Percentiles rank a stretch among this genome's conserved stretches.
These are phyloP conservation scores for Piaya cayana DNA, from an alignment of 2,113 vertebrate genomes.

Conservation along the genomic window DNA sequence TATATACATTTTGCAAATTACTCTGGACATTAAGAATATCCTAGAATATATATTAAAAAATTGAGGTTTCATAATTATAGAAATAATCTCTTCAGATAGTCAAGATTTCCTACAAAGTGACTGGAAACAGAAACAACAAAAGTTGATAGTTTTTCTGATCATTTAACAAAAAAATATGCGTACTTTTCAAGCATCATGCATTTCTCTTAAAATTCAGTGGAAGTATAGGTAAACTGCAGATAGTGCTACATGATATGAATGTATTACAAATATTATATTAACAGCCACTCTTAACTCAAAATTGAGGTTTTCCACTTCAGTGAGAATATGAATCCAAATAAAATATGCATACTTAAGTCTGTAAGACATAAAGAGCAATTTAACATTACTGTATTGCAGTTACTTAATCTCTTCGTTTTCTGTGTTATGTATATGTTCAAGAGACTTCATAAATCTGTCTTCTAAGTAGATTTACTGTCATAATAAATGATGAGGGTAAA, in stretches of 20 bases:
- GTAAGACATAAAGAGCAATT: background rate
- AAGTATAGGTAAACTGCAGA: conserved; percentile 14
- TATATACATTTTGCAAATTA: background rate
- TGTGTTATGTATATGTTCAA: background rate
- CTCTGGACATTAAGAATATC: background rate
- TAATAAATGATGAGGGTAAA: background rate
- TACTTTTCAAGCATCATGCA: background rate
- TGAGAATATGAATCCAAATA: conserved; percentile 11
- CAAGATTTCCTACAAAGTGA: background rate
- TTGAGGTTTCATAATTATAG: background rate
- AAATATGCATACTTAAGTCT: conserved; percentile 1
- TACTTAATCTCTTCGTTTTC: background rate
- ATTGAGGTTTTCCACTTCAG: conserved; percentile 6
- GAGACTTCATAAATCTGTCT: background rate
- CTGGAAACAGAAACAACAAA: background rate
- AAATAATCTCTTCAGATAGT: background rate
- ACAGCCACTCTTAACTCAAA: background rate
- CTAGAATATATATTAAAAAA: background rate
- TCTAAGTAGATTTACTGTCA: background rate
- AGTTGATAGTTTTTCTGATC: background rate
- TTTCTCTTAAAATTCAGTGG: conserved; percentile 23
- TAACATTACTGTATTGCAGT: background rate
- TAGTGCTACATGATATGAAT: conserved; percentile 8
- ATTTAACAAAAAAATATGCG: background rate
- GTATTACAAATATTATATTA: conserved; percentile 23